These are phyloP conservation scores for Pachyseris speciosa DNA, from an alignment of 64 coral and sea anemone genomes.

Conservation along the genomic window DNA sequence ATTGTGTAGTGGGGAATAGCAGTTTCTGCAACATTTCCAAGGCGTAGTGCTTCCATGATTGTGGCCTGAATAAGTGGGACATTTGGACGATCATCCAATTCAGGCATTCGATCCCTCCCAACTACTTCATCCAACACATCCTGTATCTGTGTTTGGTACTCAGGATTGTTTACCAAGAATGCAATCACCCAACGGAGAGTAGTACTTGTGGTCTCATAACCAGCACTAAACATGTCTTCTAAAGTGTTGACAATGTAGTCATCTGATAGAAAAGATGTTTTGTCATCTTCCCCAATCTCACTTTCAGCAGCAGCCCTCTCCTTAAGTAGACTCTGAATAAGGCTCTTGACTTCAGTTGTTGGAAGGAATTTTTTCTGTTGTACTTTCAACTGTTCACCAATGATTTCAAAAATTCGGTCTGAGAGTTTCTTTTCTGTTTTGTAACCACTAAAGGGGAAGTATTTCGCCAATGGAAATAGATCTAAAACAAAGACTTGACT, in stretches of 20 bases:
- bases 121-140: slow-evolving; percentile 47
- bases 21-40: slow-evolving; percentile 44
- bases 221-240: slow-evolving; percentile 69
- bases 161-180: slow-evolving; percentile 62
- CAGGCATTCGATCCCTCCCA: slow-evolving; percentile 38
- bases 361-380: slow-evolving; percentile 12
- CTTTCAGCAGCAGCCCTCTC: slow-evolving; percentile 13
- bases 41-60: slow-evolving; percentile 51
- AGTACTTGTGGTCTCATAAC: slow-evolving; percentile 68
- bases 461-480: slow-evolving; percentile 56
- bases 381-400: slow-evolving; percentile 8
- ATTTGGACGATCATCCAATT: slow-evolving; percentile 19
- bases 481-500: slow-evolving; percentile 4
- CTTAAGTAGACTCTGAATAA: slow-evolving; percentile 9
- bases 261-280: slow-evolving; percentile 30
- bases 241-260: slow-evolving; percentile 61
- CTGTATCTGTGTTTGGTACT: slow-evolving; percentile 59
- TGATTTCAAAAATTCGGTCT: slow-evolving; percentile 20
- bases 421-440: neutral
- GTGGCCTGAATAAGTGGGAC: slow-evolving; percentile 43
- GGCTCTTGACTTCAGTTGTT: neutral
- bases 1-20: slow-evolving; percentile 58
- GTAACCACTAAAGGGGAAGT: slow-evolving; percentile 64
- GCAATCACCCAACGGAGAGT: slow-evolving; percentile 62
- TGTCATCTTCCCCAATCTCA: slow-evolving; percentile 37